Evolutionary conservation across 1,140 invertebrate species (phyloP), one percentile per base, ranked within the genome.

Genomic region (Diplogasteroides magnus): DNA sequence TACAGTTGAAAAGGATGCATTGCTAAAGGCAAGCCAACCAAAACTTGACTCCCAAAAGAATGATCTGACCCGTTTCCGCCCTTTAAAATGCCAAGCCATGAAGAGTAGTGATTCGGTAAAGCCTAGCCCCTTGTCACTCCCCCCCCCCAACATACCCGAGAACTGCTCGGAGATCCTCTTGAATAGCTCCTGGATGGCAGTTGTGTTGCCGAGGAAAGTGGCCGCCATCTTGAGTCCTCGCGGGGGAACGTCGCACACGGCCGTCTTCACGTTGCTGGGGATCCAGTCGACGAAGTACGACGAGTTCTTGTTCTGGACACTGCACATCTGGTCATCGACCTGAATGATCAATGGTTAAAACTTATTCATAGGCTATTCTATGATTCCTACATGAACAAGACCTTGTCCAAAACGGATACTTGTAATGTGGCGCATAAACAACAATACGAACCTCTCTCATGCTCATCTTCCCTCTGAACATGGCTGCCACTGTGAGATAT

Each of bases 361-460:
- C n/a, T n/a, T 31, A 25, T 14, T 14, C 26, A 64, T 64, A 1
- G 15, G 26, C 26, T 48, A n/a, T 55, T 27, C 15, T 3, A 64
- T 48, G 14, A 2, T 0, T 31, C 15, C 2, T 19, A 13, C 23
- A 1, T 25, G 25, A 25, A 27, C 26, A 27, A 48, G 55, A 78
- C 78, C 31, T 75, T 72, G 92, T 95, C 96, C 28, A 92, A 94
- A 92, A 97, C 94, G 63, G 91, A 87, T 29, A 88, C 94, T 66
- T 91, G 88, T 89, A 96, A 97, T 77, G 97, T 91, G 59, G 92
- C 91, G 11, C 93, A 93, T 1, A 94, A 91, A 0, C 93, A 96
- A 19, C 96, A 86, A 84, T 96, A 97, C 67, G 92, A 87, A 37
- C 92, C 93, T 86, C 81, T n/a, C n/a, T n/a, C n/a, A n/a, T n/a